Evolutionary conservation across 2,888 invertebrate species (phyloP).

Genomic region (Vannuccia rotundouncinata): DNA sequence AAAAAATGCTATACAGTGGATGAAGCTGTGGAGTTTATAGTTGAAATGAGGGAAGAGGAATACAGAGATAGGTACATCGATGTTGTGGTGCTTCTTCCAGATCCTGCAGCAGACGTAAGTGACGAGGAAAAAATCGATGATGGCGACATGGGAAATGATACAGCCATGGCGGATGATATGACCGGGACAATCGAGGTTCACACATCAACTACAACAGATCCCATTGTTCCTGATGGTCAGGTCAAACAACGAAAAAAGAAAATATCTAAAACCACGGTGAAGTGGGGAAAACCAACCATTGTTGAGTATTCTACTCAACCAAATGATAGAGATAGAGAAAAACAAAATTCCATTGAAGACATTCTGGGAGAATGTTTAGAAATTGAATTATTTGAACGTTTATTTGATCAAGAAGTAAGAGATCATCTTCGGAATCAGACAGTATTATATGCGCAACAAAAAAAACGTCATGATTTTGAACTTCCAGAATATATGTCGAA

Average conservation of each 20-base stretch:
- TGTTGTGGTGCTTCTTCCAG: not conserved
- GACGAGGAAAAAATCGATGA: not conserved
- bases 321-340: not conserved
- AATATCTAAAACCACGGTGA: not conserved
- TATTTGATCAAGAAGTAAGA: not conserved
- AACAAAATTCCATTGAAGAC: not conserved
- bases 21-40: not conserved
- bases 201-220: not conserved
- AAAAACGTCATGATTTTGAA: not conserved
- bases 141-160: not conserved
- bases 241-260: too few species aligned
- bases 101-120: not conserved
- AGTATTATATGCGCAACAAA: not conserved
- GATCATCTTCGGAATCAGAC: not conserved
- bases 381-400: not conserved
- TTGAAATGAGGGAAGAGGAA: not conserved
- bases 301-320: not conserved
- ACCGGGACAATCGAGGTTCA: not conserved
- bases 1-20: not conserved
- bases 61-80: not conserved
- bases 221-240: not conserved
- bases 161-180: not conserved
- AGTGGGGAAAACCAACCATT: not conserved
- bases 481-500: not conserved
- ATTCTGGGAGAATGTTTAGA: not conserved